Evolutionary conservation across 2,113 vertebrate species (phyloP).

Genomic region (Vulpes lagopus): DNA sequence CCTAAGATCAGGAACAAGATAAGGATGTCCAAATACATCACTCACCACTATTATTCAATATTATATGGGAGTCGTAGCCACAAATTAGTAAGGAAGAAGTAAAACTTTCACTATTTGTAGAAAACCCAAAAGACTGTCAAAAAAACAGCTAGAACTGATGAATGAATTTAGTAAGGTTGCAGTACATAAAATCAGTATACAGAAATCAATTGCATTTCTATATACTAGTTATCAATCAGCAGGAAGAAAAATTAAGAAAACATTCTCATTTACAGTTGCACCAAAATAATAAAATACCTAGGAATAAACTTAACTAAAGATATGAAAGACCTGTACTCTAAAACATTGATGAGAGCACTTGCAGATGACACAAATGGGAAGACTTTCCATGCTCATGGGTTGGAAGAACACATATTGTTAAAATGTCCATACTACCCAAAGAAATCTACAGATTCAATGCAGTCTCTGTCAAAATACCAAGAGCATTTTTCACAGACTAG

Average conservation of each 20-base stretch:
- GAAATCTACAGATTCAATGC: not conserved
- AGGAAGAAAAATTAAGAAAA: not conserved
- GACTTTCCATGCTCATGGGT: not conserved
- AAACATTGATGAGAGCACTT: not conserved
- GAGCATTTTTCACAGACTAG: not conserved
- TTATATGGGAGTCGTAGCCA: not conserved
- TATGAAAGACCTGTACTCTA: not conserved
- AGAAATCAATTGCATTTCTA: not conserved
- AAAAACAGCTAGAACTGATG: not conserved
- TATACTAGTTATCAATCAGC: not conserved
- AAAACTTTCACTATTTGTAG: not conserved
- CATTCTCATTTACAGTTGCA: not conserved
- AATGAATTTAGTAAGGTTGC: not conserved
- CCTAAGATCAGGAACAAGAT: not conserved
- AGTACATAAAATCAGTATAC: not conserved
- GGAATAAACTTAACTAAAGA: not conserved
- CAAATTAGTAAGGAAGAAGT: not conserved
- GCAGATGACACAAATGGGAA: not conserved
- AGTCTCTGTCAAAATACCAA: not conserved
- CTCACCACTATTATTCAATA: not conserved
- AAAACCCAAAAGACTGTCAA: not conserved
- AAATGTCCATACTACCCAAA: not conserved
- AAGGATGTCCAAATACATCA: not conserved
- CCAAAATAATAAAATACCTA: not conserved
- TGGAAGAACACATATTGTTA: not conserved